Conservation (phyloP, 2,113 vertebrate species). For the Oreochromis aureus region DNA sequence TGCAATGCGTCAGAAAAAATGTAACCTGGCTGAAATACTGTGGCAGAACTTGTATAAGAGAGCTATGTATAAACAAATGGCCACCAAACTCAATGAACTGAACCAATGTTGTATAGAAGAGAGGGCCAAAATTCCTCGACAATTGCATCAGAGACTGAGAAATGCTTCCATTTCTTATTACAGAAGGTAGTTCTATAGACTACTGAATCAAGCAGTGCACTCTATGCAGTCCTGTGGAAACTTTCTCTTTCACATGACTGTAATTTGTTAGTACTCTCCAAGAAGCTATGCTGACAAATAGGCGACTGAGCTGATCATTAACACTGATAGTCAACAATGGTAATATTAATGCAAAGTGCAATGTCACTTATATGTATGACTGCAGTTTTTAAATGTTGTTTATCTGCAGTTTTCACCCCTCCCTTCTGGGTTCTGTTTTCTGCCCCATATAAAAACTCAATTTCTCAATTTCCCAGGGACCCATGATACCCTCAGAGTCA, state of each 20-base stretch:
- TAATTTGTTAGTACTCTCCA: not conserved
- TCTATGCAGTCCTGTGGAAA: not conserved
- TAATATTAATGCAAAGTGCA: not conserved
- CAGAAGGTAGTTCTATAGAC: not conserved
- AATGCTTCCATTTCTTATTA: not conserved
- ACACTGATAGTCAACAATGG: not conserved
- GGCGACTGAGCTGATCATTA: not conserved
- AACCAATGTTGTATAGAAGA: not conserved
- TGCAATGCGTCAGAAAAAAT: not conserved
- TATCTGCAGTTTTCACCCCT: not conserved
- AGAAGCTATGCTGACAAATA: not conserved
- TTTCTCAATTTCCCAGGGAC: not conserved
- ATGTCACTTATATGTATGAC: not conserved
- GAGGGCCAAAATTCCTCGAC: not conserved
- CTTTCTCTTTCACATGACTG: not conserved
- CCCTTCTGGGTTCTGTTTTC: not conserved
- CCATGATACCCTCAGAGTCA: conserved; percentile 1
- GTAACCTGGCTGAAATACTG: not conserved
- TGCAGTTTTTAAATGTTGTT: not conserved
- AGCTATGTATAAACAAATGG: not conserved
- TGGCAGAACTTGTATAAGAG: not conserved
- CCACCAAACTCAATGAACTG: not conserved
- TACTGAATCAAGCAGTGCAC: not conserved
- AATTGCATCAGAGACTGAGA: not conserved
- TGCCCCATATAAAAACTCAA: not conserved